Conservation (phyloP, 2,888 invertebrate genomes). For the Cerceris ruficornis region DNA sequence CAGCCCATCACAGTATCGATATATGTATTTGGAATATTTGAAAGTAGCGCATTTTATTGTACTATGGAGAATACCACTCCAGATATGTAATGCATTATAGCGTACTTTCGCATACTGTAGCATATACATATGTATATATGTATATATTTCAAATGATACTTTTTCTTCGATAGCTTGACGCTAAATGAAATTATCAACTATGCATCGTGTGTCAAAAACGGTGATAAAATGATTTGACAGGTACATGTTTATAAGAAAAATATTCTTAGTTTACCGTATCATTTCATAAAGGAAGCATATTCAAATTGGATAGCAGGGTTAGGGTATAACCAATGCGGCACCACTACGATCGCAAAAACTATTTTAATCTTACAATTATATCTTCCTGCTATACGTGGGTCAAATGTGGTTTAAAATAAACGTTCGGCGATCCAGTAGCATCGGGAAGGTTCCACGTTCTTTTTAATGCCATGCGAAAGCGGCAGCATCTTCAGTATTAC, state of each 20-base stretch:
- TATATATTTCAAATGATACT: too few species aligned
- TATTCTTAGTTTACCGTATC: neutral
- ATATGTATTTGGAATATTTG: too few species aligned
- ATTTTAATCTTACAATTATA: conserved; percentile 52
- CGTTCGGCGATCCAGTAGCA: conserved; percentile 62
- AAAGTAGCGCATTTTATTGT: too few species aligned
- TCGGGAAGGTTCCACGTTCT: conserved; percentile 70
- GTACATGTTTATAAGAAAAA: neutral
- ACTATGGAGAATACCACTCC: too few species aligned
- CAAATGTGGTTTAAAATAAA: conserved; percentile 71
- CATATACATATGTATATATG: too few species aligned
- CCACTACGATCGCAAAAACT: conserved; percentile 7
- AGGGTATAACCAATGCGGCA: conserved; percentile 3
- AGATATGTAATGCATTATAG: too few species aligned
- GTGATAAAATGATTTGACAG: too few species aligned
- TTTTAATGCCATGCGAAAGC: conserved; percentile 65
- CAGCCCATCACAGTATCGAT: too few species aligned
- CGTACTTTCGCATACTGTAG: too few species aligned
- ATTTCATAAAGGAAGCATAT: neutral
- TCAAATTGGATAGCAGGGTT: neutral
- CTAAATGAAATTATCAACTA: too few species aligned
- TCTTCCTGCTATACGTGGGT: conserved; percentile 29
- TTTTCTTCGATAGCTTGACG: too few species aligned
- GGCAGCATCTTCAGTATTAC: conserved; percentile 14
- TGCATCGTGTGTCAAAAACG: too few species aligned